A percentile compares a stretch with the other conserved stretches of the same genome.
Evolutionary conservation across 1,140 invertebrate genomes (phyloP).

Genomic region (Rhagoletis zephyria): DNA sequence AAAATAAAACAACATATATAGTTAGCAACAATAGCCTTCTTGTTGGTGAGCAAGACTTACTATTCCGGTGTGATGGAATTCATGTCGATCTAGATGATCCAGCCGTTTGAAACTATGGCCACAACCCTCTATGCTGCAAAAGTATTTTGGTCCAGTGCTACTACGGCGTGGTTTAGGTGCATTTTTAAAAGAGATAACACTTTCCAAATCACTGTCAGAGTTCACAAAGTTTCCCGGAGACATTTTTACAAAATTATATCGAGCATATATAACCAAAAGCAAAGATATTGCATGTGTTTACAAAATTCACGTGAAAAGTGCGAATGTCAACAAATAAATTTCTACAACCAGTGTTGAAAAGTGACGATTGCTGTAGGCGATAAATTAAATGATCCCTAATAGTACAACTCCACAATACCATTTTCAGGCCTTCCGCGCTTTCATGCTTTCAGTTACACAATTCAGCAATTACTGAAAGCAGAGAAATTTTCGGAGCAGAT

Average conservation of each 20-base stretch:
- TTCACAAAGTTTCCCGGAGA: constrained; percentile 60
- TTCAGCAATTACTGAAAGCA: too few relatives aligned
- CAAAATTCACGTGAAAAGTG: not conserved
- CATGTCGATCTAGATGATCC: constrained; percentile 70
- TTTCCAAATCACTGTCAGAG: constrained; percentile 69
- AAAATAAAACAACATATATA: constrained; percentile 28
- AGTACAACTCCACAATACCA: too few relatives aligned
- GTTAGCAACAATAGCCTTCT: not conserved
- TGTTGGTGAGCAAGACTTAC: constrained; percentile 58
- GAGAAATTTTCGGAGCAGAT: too few relatives aligned
- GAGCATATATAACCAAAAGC: too few relatives aligned
- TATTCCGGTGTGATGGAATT: constrained; percentile 68
- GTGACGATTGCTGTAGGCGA: too few relatives aligned
- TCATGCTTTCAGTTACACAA: too few relatives aligned
- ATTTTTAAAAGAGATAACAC: constrained; percentile 59
- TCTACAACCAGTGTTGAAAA: too few relatives aligned
- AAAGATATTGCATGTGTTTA: not conserved
- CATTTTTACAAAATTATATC: constrained; percentile 59
- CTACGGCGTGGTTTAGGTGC: constrained; percentile 57
- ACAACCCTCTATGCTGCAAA: constrained; percentile 63
- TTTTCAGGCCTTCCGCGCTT: too few relatives aligned
- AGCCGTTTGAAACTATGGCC: constrained; percentile 64
- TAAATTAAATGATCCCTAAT: too few relatives aligned
- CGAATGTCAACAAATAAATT: too few relatives aligned
- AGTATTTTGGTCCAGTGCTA: constrained; percentile 65